Evolutionary conservation across 2,888 invertebrate genomes (phyloP), one percentile per base, ranked within the genome.

Genomic region (Cheilosia pagana): DNA sequence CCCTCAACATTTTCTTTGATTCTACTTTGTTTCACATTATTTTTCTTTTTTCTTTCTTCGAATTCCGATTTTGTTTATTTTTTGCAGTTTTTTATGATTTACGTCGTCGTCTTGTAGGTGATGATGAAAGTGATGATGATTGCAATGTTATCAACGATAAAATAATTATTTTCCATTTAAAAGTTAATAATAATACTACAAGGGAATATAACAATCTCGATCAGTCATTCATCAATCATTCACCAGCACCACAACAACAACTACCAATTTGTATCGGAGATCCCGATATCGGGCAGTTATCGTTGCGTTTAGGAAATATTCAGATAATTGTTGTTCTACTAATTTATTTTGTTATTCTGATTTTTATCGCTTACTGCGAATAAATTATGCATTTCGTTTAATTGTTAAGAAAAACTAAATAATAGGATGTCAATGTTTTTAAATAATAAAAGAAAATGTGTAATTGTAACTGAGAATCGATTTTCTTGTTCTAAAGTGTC

Each of bases 1-100:
- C 25, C 7, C 8, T 5, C 19, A 16, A 39, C 8, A 43, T 25
- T 60, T 48, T 55, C 35, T 52, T 45, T 81, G 7, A 41, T 45
- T 57, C 28, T 50, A 1, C 52, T 75, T n/a, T 68, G 14, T 77
- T 59, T 59, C 45, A 45, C 16, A 23, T 75, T 50, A 81, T 62
- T 68, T 52, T 77, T 75, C 59, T 14, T 76, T 14, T 76, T 74
- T 81, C 48, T 35, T 57, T 86, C 57, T 86, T 77, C 65, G 72
- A 71, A 68, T 72, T 81, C 28, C 25, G 28, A 65, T 86, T 68
- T 67, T n/a, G n/a, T n/a, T n/a, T n/a, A n/a, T n/a, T 72, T 86
- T 81, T 50, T 45, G 43, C 82, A 87, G 87, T 87, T 86, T 85
- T 71, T 81, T 86, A 79, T 87, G 78, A 87, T 79, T 86, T 86